These are phyloP conservation scores for Boloria euphrosyne DNA, from an alignment of 2,888 invertebrate species.

Conservation along the genomic window DNA sequence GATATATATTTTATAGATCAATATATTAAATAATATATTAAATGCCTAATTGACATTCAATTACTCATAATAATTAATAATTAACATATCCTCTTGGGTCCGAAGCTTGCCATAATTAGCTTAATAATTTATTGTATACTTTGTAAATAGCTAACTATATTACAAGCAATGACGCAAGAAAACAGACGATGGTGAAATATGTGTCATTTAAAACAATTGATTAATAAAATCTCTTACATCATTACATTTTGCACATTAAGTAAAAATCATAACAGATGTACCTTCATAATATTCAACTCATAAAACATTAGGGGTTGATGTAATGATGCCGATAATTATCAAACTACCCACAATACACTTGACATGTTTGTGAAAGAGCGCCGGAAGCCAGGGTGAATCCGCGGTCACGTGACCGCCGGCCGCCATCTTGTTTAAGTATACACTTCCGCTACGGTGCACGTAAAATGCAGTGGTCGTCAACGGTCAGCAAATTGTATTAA, in stretches of 20 bases:
- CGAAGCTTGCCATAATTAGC: no score
- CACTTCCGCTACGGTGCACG: slow-evolving; percentile 66
- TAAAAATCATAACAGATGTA: slow-evolving; percentile 71
- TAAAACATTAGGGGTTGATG: slow-evolving; percentile 60
- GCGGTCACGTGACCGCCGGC: slow-evolving; percentile 73
- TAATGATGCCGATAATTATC: slow-evolving; percentile 69
- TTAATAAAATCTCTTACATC: background rate
- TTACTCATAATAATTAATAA: no score
- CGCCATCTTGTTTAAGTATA: slow-evolving; percentile 78
- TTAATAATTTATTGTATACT: no score
- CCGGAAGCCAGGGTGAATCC: slow-evolving; percentile 80
- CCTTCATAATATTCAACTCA: slow-evolving; percentile 53
- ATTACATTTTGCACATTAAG: slow-evolving; percentile 10
- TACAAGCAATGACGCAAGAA: no score
- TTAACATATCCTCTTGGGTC: no score
- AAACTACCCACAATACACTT: slow-evolving; percentile 75
- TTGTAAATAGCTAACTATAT: no score
- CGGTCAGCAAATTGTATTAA: slow-evolving; percentile 52
- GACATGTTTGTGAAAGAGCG: slow-evolving; percentile 69
- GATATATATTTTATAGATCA: no score
- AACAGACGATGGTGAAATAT: no score
- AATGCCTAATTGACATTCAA: no score
- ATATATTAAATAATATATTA: no score
- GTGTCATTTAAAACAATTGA: background rate
- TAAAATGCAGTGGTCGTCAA: slow-evolving; percentile 61